Percentiles rank a stretch among this genome's conserved stretches.
phyloP scores from a whole-genome alignment of 2,113 vertebrate species.

The Ursus arctos region DNA sequence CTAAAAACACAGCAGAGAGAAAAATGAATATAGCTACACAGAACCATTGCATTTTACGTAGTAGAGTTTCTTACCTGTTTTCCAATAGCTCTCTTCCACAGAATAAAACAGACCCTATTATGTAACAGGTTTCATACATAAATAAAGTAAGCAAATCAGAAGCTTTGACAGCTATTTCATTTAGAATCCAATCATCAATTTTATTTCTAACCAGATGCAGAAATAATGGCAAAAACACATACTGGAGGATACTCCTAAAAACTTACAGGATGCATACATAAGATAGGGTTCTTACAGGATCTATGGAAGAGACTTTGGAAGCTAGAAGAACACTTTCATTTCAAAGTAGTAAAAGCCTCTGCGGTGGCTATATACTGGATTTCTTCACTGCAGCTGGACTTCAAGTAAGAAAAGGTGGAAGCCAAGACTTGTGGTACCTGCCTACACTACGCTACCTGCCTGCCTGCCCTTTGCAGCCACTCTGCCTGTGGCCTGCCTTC shows the following conservation, averaged over 20 bases:
- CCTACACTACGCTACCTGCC: conserved; percentile 85
- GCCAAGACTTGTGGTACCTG: conserved; percentile 86
- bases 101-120: conserved; percentile 81
- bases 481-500: conserved; percentile 88
- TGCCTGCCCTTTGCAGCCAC: conserved; percentile 89
- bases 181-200: conserved; percentile 57
- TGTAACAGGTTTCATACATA: conserved; percentile 45
- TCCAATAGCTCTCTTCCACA: conserved; percentile 87
- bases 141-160: conserved; percentile 36
- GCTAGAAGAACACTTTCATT: conserved; percentile 48
- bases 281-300: conserved; percentile 62
- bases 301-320: conserved; percentile 87
- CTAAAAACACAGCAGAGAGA: conserved; percentile 88
- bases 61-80: conserved; percentile 87
- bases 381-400: conserved; percentile 79
- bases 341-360: conserved; percentile 60
- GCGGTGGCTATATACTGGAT: conserved; percentile 68
- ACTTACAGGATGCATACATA: not conserved
- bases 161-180: conserved; percentile 43
- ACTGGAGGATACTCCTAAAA: conserved; percentile 7
- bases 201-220: conserved; percentile 18
- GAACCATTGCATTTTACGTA: conserved; percentile 71
- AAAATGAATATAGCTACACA: conserved; percentile 75
- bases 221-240: conserved; percentile 1
- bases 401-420: conserved; percentile 77